Evolutionary conservation across 2,888 invertebrate species (phyloP).

Genomic region (Rhogogaster chlorosoma): DNA sequence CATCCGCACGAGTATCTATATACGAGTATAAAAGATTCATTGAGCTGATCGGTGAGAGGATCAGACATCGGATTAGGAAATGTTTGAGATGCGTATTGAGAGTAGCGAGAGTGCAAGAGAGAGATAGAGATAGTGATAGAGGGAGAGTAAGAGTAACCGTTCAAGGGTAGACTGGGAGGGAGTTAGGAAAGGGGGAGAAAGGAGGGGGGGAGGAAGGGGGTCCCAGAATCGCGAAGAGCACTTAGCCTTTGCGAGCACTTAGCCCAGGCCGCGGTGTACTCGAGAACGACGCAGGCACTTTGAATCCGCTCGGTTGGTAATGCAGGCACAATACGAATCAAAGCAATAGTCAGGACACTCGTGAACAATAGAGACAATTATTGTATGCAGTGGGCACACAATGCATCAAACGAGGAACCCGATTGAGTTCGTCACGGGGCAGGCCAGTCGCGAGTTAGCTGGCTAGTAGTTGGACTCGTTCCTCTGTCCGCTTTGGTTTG

Average conservation of each 20-base stretch:
- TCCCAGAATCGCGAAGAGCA: conserved; percentile 45
- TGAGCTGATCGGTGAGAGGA: conserved; percentile 5
- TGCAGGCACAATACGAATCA: conserved; percentile 48
- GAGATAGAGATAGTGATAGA: conserved; percentile 52
- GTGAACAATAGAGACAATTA: conserved; percentile 65
- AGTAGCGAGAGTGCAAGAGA: conserved; percentile 46
- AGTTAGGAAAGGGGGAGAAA: conserved; percentile 54
- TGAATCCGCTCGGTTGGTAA: conserved; percentile 44
- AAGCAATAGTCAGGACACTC: conserved; percentile 50
- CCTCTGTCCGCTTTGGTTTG: conserved; percentile 57
- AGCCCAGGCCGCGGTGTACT: conserved; percentile 21
- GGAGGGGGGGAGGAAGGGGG: not conserved
- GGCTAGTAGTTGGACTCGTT: not conserved
- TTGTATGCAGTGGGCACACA: conserved; percentile 59
- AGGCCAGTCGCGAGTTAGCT: not conserved
- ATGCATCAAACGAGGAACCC: conserved; percentile 40
- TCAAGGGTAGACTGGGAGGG: conserved; percentile 55
- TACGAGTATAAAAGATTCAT: conserved; percentile 22
- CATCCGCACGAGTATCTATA: not conserved
- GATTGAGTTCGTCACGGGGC: conserved; percentile 35
- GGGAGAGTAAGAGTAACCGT: conserved; percentile 52
- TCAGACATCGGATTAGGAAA: conserved; percentile 26
- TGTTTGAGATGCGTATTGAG: conserved; percentile 34
- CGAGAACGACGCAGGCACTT: conserved; percentile 48
- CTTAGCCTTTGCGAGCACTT: conserved; percentile 49